These are phyloP conservation scores for Ennomos fuscantarius DNA, from an alignment of 2,888 invertebrate genomes.

Conservation along the genomic window DNA sequence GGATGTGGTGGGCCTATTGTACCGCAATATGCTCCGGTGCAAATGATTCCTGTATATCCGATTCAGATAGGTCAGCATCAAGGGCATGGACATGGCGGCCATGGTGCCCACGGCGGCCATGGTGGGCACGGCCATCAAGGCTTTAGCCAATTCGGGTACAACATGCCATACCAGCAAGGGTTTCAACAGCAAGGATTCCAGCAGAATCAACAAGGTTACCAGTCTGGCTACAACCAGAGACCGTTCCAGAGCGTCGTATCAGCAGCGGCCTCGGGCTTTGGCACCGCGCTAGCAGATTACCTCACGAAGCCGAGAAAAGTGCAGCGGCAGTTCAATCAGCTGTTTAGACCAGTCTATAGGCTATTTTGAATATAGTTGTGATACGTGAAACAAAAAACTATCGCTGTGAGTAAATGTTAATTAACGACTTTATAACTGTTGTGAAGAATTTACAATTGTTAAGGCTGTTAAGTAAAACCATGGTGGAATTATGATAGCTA, in stretches of 20 bases:
- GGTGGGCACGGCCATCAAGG: constrained; percentile 37
- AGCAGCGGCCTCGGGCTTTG: constrained; percentile 81
- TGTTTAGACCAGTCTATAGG: constrained; percentile 69
- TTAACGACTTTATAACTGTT: no score
- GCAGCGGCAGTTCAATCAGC: constrained; percentile 67
- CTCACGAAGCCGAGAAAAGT: constrained; percentile 66
- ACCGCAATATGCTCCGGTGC: constrained; percentile 41
- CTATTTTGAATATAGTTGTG: constrained; percentile 55
- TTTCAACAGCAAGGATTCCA: constrained; percentile 28
- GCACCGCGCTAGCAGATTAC: constrained; percentile 79
- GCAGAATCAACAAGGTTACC: constrained; percentile 39
- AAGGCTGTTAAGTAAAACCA: no score
- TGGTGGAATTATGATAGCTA: background rate
- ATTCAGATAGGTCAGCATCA: constrained; percentile 46
- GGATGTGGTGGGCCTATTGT: constrained; percentile 60
- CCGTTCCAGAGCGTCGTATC: constrained; percentile 69
- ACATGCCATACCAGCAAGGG: constrained; percentile 32
- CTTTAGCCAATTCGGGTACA: constrained; percentile 32
- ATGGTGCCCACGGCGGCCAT: constrained; percentile 35
- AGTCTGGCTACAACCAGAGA: constrained; percentile 42
- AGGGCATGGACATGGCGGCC: constrained; percentile 50
- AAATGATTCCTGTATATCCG: constrained; percentile 29
- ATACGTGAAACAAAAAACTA: constrained; percentile 2
- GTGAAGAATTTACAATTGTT: no score
- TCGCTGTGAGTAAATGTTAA: background rate